Percentiles rank a stretch among this genome's conserved stretches.
phyloP scores from a whole-genome alignment of 2,113 vertebrate genomes.

The Rhinolophus ferrumequinum region DNA sequence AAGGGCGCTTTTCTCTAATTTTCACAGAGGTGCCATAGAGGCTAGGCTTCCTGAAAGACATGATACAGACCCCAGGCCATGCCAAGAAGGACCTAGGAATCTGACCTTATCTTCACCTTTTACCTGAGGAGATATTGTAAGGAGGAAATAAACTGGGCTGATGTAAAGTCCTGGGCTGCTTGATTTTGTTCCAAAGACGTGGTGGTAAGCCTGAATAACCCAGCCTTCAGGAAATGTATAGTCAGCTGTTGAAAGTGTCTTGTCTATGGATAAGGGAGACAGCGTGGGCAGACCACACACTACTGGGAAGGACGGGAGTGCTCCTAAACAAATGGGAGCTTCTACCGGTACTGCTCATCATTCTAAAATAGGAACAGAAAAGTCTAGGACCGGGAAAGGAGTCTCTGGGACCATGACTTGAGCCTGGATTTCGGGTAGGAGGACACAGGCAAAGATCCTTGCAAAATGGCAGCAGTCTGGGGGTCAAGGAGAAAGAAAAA shows the following conservation, averaged over 20 bases:
- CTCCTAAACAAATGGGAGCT: background rate
- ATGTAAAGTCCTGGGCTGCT: background rate
- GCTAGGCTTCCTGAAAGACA: background rate
- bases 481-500: background rate
- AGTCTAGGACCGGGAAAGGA: background rate
- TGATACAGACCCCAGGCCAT: background rate
- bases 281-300: too few species aligned
- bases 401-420: background rate
- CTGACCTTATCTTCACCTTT: background rate
- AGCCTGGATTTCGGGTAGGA: background rate
- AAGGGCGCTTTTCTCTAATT: background rate
- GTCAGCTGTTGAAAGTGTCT: background rate
- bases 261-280: background rate
- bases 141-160: background rate
- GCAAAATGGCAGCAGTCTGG: background rate
- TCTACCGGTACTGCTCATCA: too few species aligned
- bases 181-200: background rate
- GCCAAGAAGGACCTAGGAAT: background rate
- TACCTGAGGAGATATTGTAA: background rate
- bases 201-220: background rate
- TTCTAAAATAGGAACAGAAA: background rate
- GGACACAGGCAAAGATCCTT: background rate
- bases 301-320: accelerated
- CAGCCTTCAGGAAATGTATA: background rate
- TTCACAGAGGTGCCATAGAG: background rate